phyloP scores from a whole-genome alignment of 2,797 vertebrate genomes.

The Chiloscyllium punctatum region DNA sequence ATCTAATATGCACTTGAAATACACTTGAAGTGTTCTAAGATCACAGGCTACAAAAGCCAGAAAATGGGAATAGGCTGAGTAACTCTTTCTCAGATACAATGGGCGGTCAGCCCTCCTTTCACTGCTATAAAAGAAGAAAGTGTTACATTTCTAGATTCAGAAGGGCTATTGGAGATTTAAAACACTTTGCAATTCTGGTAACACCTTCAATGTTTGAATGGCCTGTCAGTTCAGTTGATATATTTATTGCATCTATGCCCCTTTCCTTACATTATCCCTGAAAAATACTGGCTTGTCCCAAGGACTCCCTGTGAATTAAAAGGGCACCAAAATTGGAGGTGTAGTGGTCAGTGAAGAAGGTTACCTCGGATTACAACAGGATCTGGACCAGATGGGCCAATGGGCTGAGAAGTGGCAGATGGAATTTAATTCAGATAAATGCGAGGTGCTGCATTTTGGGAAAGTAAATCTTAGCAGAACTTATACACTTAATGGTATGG shows the following conservation, averaged over 20 bases:
- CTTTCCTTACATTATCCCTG: background rate
- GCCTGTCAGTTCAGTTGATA: background rate
- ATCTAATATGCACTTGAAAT: background rate
- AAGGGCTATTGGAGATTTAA: background rate
- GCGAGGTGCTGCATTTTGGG: too few species aligned
- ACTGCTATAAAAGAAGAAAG: background rate
- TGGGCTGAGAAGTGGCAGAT: too few species aligned
- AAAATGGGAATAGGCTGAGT: background rate
- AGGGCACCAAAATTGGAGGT: background rate
- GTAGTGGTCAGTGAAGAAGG: too few species aligned
- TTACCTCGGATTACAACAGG: too few species aligned
- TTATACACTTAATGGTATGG: too few species aligned
- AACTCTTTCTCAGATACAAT: background rate
- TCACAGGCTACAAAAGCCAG: background rate
- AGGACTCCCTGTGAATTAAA: background rate
- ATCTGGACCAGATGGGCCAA: too few species aligned
- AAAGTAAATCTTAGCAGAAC: too few species aligned
- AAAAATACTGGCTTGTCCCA: background rate
- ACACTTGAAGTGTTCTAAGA: background rate
- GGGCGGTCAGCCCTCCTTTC: background rate
- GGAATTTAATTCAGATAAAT: too few species aligned
- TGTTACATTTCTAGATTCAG: background rate
- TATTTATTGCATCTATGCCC: background rate
- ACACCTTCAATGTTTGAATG: background rate
- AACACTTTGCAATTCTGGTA: background rate